Evolutionary conservation across 1,140 invertebrate species (phyloP), one percentile per base, ranked within the genome.

Genomic region (Orius laevigatus): DNA sequence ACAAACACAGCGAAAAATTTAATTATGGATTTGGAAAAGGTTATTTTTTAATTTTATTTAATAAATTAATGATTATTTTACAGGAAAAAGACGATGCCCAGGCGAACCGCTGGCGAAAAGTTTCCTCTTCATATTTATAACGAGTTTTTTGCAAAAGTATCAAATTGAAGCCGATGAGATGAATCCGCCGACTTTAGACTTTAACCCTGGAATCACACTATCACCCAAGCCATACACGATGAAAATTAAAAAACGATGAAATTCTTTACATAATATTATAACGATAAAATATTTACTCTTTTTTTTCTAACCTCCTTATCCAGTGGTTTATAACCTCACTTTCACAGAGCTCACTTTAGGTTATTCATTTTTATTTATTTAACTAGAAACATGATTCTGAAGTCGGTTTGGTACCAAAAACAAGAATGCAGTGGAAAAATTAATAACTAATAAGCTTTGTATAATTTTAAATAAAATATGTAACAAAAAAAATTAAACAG

Each of bases 81-180:
- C 62, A 84, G 82, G 82, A 45, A 75, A 72, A 49, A 69, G 81
- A 55, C 72, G 78, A 50, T 89, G 86, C 59, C 72, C 81, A 0
- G 85, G 84, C 1, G 81, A 87, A 62, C 65, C 72, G 1, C 61
- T 89, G 35, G 84, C 84, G 1, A 73, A 70, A 45, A 72, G 72
- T 1, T 80, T 81, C 51, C 58, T 83, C 2, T 88, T 87, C 58
- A 64, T 84, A 14, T 72, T 83, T 38, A 78, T 87, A 46, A 68
- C 73, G 2, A 72, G 74, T 5, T 67, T 87, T 10, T 62, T 87
- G 48, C 79, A 84, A 57, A 60, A 60, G 8, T 73, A 65, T 53
- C 59, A 58, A 11, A 66, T 67, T 31, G 39, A 57, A 25, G 60
- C 64, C 8, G 58, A 63, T 1, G 67, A 59, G 31, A 14, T 62